phyloP scores from a whole-genome alignment of 2,113 vertebrate species.

The Forbesichthys agassizii region DNA sequence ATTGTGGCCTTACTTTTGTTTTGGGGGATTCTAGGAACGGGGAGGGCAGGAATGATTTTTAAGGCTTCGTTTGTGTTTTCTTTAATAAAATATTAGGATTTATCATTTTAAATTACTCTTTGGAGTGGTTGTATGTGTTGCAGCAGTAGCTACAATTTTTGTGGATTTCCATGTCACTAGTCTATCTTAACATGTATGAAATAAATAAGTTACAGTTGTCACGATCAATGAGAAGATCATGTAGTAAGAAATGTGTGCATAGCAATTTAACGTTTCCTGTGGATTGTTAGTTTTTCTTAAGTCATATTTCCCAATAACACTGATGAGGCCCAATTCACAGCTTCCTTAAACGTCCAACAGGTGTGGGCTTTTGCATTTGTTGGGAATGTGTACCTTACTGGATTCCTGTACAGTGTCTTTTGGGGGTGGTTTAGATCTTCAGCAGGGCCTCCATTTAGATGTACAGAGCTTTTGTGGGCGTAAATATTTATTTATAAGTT shows the following conservation, averaged over 20 bases:
- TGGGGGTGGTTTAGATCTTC: constrained; percentile 18
- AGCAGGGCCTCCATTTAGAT: neutral
- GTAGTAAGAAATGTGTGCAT: constrained; percentile 9
- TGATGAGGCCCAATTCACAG: too few species aligned
- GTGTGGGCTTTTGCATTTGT: neutral
- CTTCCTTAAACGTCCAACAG: neutral
- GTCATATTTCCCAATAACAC: constrained; percentile 1
- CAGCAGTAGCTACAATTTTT: constrained; percentile 43
- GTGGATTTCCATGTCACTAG: constrained; percentile 60
- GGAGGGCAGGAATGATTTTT: constrained; percentile 43
- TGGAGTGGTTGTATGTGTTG: constrained; percentile 46
- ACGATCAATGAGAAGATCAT: constrained; percentile 15
- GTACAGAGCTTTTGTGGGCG: constrained; percentile 5
- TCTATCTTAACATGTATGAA: constrained; percentile 55
- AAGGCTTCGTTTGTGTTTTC: constrained; percentile 65
- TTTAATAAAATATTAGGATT: constrained; percentile 67
- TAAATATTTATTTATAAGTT: constrained; percentile 11
- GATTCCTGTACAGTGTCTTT: constrained; percentile 18
- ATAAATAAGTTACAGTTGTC: constrained; percentile 45
- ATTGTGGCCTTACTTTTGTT: constrained; percentile 51
- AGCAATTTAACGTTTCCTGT: too few species aligned
- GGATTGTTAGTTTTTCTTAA: neutral
- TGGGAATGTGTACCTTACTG: too few species aligned
- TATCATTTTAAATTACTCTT: constrained; percentile 56
- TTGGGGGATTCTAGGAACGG: constrained; percentile 50